phyloP scores from a whole-genome alignment of 2,888 invertebrate genomes.

The Melitaea athalia region DNA sequence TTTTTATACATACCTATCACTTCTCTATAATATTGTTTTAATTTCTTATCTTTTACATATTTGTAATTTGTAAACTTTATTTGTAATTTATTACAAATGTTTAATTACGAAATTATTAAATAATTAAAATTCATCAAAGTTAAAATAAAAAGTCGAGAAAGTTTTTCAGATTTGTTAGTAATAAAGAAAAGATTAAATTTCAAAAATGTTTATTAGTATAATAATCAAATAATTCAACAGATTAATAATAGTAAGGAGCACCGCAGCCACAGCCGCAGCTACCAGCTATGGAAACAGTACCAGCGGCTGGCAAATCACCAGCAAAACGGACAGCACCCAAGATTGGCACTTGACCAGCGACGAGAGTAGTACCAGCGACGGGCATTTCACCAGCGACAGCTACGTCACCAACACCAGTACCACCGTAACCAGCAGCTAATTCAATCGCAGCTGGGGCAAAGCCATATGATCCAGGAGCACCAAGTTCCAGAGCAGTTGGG shows the following conservation, averaged over 20 bases:
- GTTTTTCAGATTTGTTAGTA: too few relatives aligned
- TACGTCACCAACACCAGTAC: conserved; percentile 42
- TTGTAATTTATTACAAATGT: too few relatives aligned
- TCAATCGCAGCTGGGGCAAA: conserved; percentile 17
- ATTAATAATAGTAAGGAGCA: background rate
- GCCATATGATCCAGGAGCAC: conserved; percentile 12
- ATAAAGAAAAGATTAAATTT: too few relatives aligned
- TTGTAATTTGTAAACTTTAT: too few relatives aligned
- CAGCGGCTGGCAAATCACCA: conserved; percentile 53
- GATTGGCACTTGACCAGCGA: conserved; percentile 52
- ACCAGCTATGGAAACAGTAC: conserved; percentile 55
- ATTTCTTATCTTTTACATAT: too few relatives aligned
- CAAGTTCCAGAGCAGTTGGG: conserved; percentile 24
- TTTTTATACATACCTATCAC: too few relatives aligned
- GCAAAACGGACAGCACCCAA: conserved; percentile 53
- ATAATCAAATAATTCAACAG: too few relatives aligned
- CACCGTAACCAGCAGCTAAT: conserved; percentile 35
- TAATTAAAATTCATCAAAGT: too few relatives aligned
- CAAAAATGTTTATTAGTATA: too few relatives aligned
- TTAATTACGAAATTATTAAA: too few relatives aligned
- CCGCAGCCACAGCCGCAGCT: conserved; percentile 51
- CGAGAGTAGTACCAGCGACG: conserved; percentile 44
- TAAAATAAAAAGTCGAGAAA: too few relatives aligned
- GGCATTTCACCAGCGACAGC: conserved; percentile 46
- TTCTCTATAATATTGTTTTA: too few relatives aligned